Evolutionary conservation across 1,140 invertebrate species (phyloP), one percentile per base, ranked within the genome.

Genomic region (Lasaia peninsularis): DNA sequence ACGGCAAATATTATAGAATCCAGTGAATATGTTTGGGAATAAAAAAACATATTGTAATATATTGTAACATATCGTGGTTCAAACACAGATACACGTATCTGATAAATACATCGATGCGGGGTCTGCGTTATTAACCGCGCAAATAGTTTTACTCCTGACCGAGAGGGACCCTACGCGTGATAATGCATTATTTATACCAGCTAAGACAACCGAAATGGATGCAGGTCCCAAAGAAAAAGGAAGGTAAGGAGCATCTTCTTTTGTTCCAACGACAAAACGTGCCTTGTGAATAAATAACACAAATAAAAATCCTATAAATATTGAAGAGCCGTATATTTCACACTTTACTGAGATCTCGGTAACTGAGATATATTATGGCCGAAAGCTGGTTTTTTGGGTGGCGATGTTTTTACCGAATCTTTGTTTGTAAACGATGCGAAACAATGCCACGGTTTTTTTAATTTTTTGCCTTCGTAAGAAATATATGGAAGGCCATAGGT

Each of bases 121-220:
- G 61, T 44, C 61, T 72, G 66, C 67, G 62, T 62, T 69, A 71
- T 72, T 69, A 67, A 67, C 72, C 65, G 71, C 71, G 69, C 60
- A 65, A 78, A 78, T 78, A 80, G 78, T 72, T 75, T 75, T 73
- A 80, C 73, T 69, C 70, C 61, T 75, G 70, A 73, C 71, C 80
- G 60, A 56, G 56, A 59, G 54, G 65, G 59, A 62, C 68, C 69
- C 74, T 66, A 81, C 67, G 79, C 83, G 83, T 85, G 81, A 85
- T 85, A 80, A 86, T 86, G 81, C 80, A 86, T 86, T 86, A 86
- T 86, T 85, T 86, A 86, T 86, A 78, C 67, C 65, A 67, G 70
- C 77, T 80, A 81, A 82, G 71, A 77, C 74, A 75, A 72, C 78
- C 69, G 73, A 85, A 84, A 80, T 78, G 72, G 81, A 86, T 82